Evolutionary conservation across 1,140 invertebrate genomes (phyloP), one percentile per base, ranked within the genome.

Genomic region (Paracyclopina nana): DNA sequence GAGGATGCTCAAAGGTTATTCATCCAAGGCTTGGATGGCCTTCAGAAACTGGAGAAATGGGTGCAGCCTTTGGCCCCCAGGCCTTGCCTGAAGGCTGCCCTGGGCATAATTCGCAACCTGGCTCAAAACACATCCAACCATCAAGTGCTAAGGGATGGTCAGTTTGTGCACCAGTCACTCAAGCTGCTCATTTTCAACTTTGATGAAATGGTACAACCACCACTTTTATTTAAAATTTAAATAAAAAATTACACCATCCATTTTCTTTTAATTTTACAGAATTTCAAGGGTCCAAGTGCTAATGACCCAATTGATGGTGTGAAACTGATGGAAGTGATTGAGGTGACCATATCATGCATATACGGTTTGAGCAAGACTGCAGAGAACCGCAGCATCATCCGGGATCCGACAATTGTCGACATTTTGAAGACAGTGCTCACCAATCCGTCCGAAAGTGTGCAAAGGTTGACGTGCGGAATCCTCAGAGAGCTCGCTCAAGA

Each of bases 1-100:
- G 88, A 95, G 68, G 79, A 87, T 72, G 92, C 91, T 16, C 91
- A 97, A 66, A 95, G 95, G 69, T 79, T 86, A 3, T 87, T 97
- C 6, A 78, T 90, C 25, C 65, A 85, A 29, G 87, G 91, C 66
- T 90, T 91, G 56, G 91, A 90, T 4, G 69, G 91, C 55, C 78
- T 82, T 61, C 80, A 94, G 34, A 84, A 97, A 61, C 87, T 96
- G 18, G 14, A n/a, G n/a, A n/a, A n/a, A n/a, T n/a, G n/a, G 30
- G 72, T 97, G 53, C 84, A 88, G 65, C 86, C 86, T 25, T 84
- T 85, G 42, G 87, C 83, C 0, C 78, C 84, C 61, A 91, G 86
- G 85, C 86, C 87, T 8, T 67, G 91, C 41, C 82, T 91, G 46
- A 92, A 91, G 65, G 84, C 61, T 42, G 55, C 56, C n/a, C 53